Base-by-base conservation (phyloP, 2,888 invertebrate species). In the Buathra laborator region DNA sequence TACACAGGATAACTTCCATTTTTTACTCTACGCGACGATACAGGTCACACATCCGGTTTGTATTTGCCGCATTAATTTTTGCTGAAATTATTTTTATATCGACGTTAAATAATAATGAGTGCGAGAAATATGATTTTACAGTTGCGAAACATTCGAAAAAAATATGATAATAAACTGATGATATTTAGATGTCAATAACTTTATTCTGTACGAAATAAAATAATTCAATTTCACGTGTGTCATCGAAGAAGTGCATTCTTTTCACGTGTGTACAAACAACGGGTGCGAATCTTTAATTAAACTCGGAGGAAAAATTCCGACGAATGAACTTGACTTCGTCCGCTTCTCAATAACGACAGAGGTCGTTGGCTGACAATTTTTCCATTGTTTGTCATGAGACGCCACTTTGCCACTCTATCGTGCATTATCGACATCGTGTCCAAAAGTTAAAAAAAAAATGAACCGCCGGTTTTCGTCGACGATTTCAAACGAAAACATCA, bases 401-500 rank as follows among this genome's bases (percentile, higher is more conserved):
- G n/a, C 29, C 29, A 29, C 29, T 32, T 29, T 14, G 32, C n/a
- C 32, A n/a, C n/a, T 62, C 62, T 62, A 62, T 29, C 32, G 6
- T 14, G 14, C 5, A 32, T n/a, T 32, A n/a, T 14, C 32, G 62
- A 62, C 62, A 29, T 29, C 62, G 29, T 62, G 62, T 32, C 62
- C n/a, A n/a, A 14, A n/a, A 3, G 16, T 14, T 19, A 19, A 53
- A 48, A 48, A 48, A 72, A 44, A 62, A 12, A 24, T 10, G 46
- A n/a, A 62, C 62, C 46, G 62, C 62, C 74, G 74, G 74, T 74
- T 16, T 74, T 59, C 46, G 12, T 46, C 44, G 46, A 16, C 12
- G 10, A 62, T 62, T 68, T 74, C 74, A 62, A 74, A 74, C 74
- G 74, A 62, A 74, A 74, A 62, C 46, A 74, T 62, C 14, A 14